Evolutionary conservation across 2,888 invertebrate species (phyloP), one percentile per base, ranked within the genome.

Genomic region (Lysandra bellargus): DNA sequence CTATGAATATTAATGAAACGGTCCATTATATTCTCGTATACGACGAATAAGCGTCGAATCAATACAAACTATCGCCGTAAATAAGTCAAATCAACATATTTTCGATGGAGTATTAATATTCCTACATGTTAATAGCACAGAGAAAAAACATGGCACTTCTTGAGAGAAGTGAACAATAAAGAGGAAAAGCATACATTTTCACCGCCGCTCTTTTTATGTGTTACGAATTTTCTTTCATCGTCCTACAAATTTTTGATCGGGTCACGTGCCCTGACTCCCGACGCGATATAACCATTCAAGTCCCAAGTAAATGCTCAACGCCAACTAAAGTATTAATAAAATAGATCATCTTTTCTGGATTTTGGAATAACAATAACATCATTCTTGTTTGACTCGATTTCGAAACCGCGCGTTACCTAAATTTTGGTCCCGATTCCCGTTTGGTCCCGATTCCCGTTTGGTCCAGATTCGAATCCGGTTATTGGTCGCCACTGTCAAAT

Each of bases 21-120:
- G 37, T 5, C 69, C 69, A 69, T 69, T 69, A 69, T 69, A 37
- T 69, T 69, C 69, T 69, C 69, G 69, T 69, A 37, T 69, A 12
- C 69, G 33, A 14, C 14, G 69, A 69, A 69, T 37, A 33, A 69
- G 33, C 69, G 33, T 37, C 2, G 33, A 69, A 69, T 69, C 69
- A 69, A 69, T 69, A 69, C 69, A 69, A 4, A 69, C 17, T 5
- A 69, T 14, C 33, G 17, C 17, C 33, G 69, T 69, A 69, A 69
- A 37, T 69, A 37, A 69, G 69, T 69, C 33, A 69, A 33, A 69
- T 69, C 69, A 17, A 14, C 33, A 69, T 37, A 33, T 57, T 57
- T 14, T 14, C 17, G 69, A 69, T 37, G 17, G 33, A 3, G 60
- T 60, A 17, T n/a, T 17, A 60, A 60, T 4, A 60, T 60, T 60